Conservation (phyloP, 2,888 invertebrate genomes). For the Microplitis deprimator region DNA sequence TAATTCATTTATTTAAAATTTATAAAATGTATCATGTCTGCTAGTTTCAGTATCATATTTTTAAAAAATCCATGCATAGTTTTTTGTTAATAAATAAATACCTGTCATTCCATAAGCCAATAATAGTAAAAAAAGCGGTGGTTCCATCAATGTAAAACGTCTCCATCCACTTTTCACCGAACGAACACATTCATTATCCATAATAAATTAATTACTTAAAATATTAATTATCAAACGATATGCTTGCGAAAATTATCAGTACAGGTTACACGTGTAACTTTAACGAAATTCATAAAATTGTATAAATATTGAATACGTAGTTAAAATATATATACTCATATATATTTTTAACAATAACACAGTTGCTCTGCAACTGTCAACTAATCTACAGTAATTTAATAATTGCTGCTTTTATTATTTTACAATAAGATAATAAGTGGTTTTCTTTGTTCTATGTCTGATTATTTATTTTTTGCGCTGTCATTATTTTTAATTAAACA, state of each 20-base stretch:
- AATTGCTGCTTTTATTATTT: background rate
- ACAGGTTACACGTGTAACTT: background rate
- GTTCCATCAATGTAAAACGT: constrained; percentile 56
- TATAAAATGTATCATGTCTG: too few relatives aligned
- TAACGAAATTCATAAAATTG: background rate
- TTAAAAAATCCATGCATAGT: background rate
- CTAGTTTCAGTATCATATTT: too few relatives aligned
- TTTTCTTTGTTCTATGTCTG: background rate
- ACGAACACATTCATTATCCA: constrained; percentile 22
- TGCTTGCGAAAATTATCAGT: background rate
- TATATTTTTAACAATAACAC: too few relatives aligned
- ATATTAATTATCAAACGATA: background rate
- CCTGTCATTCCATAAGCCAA: constrained; percentile 57
- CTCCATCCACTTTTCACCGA: constrained; percentile 49
- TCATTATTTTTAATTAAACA: background rate
- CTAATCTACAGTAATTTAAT: background rate
- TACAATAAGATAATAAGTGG: background rate
- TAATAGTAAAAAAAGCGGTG: constrained; percentile 56
- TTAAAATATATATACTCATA: too few relatives aligned
- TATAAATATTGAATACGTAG: too few relatives aligned
- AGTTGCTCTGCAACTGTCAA: background rate
- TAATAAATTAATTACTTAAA: background rate
- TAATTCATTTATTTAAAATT: too few relatives aligned
- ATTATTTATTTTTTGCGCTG: background rate
- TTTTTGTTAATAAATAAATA: constrained; percentile 42